Evolutionary conservation across 2,797 vertebrate genomes (phyloP).

Genomic region (Xerus rutilus): DNA sequence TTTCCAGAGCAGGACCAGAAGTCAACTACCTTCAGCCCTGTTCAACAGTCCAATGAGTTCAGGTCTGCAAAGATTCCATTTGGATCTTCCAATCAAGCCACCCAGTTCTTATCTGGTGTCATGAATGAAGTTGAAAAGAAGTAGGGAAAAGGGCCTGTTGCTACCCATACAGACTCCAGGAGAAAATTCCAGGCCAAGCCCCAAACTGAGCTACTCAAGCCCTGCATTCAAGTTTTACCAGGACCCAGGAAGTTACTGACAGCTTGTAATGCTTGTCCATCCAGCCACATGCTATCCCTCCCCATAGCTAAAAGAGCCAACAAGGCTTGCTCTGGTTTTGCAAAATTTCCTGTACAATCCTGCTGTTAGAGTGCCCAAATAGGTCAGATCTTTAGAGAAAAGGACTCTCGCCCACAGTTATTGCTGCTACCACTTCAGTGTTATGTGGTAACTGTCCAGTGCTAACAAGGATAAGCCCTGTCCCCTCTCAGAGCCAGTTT

Average conservation of each 20-base stretch:
- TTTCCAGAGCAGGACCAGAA: not conserved
- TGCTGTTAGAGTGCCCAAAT: not conserved
- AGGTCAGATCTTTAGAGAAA: constrained; percentile 60
- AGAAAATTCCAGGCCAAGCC: not conserved
- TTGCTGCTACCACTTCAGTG: not conserved
- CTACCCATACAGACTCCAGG: not conserved
- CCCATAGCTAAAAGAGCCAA: not conserved
- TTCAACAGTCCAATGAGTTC: not conserved
- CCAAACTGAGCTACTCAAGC: not conserved
- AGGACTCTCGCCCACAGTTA: not conserved
- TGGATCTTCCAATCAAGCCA: not conserved
- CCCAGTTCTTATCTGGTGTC: not conserved
- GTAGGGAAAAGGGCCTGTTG: rapidly evolving
- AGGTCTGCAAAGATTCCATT: no score
- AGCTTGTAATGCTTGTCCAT: not conserved
- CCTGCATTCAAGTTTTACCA: not conserved
- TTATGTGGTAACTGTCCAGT: not conserved
- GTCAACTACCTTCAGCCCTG: not conserved
- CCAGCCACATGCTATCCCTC: not conserved
- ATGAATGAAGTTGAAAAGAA: not conserved
- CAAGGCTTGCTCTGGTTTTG: not conserved
- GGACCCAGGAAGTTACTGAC: not conserved
- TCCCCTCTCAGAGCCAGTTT: not conserved
- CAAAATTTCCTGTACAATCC: not conserved
- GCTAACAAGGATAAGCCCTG: not conserved